Percentiles rank a stretch among this genome's conserved stretches.
These are phyloP conservation scores for Anolis apletophallus DNA, from an alignment of 2,797 vertebrate species.

Conservation along the genomic window DNA sequence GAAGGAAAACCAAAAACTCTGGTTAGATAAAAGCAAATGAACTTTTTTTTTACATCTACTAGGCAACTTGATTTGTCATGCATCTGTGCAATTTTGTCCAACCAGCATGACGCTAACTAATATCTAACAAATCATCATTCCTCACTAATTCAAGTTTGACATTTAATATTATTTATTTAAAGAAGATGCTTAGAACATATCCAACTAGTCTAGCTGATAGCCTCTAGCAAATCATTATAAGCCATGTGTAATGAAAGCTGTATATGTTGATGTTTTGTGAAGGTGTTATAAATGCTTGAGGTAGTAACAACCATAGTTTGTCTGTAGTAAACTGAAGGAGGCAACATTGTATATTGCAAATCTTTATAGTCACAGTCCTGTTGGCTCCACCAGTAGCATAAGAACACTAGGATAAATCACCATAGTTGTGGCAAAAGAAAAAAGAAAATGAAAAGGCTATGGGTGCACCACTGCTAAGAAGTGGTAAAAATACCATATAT, in stretches of 20 bases:
- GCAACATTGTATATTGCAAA: background rate
- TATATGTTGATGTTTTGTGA: constrained; percentile 24
- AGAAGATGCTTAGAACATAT: constrained; percentile 34
- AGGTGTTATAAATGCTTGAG: constrained; percentile 17
- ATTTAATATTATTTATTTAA: constrained; percentile 33
- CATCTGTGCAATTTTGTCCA: constrained; percentile 7
- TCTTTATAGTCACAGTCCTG: background rate
- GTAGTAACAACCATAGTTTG: background rate
- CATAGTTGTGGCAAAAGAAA: too few species aligned
- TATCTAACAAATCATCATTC: constrained; percentile 32
- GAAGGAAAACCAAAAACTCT: constrained; percentile 12
- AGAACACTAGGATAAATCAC: too few species aligned
- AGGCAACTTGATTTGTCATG: constrained; percentile 6
- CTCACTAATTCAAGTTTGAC: constrained; percentile 44
- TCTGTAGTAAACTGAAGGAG: constrained; percentile 4
- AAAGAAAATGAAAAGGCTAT: too few species aligned
- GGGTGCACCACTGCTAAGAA: too few species aligned
- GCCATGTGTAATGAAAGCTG: constrained; percentile 6
- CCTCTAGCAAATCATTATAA: constrained; percentile 38
- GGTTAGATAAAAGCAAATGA: constrained; percentile 29
- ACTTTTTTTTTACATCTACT: constrained; percentile 35
- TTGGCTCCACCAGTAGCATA: too few species aligned
- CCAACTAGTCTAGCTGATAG: constrained; percentile 21
- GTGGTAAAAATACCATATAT: too few species aligned
- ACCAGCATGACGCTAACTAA: constrained; percentile 37